A percentile compares a stretch with the other conserved stretches of the same genome.
Evolutionary conservation across 2,888 invertebrate genomes (phyloP).

Genomic region (Ennomos quercinarius): DNA sequence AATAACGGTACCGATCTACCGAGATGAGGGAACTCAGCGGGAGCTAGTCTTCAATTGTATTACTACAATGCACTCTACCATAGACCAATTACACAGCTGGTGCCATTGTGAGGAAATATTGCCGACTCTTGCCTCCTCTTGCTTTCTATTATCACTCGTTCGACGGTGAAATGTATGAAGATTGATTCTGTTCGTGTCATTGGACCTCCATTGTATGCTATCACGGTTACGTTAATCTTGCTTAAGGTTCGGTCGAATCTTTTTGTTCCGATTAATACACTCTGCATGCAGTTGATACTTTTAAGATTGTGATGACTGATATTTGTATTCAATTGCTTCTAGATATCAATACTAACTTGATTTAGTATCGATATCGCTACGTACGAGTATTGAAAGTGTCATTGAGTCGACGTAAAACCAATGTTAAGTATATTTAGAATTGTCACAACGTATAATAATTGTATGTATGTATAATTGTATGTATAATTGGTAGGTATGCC

Average conservation of each 20-base stretch:
- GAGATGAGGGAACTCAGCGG: conserved; percentile 47
- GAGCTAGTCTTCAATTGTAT: conserved; percentile 62
- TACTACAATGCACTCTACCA: conserved; percentile 65
- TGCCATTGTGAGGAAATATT: conserved; percentile 57
- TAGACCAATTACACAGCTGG: conserved; percentile 63
- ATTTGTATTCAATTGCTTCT: not conserved
- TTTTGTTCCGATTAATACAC: not conserved
- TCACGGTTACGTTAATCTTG: conserved; percentile 40
- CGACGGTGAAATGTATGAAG: conserved; percentile 62
- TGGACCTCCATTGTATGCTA: conserved; percentile 48
- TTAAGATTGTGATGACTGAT: not conserved
- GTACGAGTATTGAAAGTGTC: too few species aligned
- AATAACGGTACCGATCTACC: conserved; percentile 33
- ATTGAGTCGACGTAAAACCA: too few species aligned
- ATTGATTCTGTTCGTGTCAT: conserved; percentile 60
- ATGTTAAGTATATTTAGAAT: too few species aligned
- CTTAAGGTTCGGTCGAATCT: conserved; percentile 9
- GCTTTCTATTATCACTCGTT: conserved; percentile 54
- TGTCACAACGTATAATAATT: too few species aligned
- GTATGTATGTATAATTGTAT: too few species aligned
- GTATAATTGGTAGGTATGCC: too few species aligned
- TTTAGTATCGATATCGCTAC: too few species aligned
- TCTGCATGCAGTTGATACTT: conserved; percentile 1
- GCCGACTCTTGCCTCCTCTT: conserved; percentile 42
- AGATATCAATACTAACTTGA: not conserved